Base-by-base conservation (phyloP, 1,140 invertebrate species). In the Diorhabda sublineata region DNA sequence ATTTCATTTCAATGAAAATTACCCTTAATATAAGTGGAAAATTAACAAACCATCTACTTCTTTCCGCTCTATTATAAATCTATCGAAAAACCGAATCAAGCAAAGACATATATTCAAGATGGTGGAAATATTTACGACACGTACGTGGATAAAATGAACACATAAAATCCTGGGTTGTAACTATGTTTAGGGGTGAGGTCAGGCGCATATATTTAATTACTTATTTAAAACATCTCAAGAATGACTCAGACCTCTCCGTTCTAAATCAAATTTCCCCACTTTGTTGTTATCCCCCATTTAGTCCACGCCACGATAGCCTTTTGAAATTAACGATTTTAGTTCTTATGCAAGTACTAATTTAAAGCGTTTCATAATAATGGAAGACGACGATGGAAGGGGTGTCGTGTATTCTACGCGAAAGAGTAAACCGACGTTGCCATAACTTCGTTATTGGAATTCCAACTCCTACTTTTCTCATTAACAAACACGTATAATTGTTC, bases 211-310 rank as follows among this genome's bases (percentile, higher is more conserved):
- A 62, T 62, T 62, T 44, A 5, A 62, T 62, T 62, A 43, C 61
- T 45, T 44, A 62, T 62, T 62, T 45, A 45, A 43, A 44, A 62
- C n/a, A n/a, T 62, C n/a, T 59, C 44, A 44, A 42, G 44, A 44
- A 62, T 62, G 61, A 62, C 42, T 62, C 61, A 62, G 42, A 62
- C 11, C 61, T 44, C 61, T 26, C 26, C 5, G 61, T 44, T 62
- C 61, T 43, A 62, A 62, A 62, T 62, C 61, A 62, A 45, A 62
- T 62, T 62, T 62, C 61, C 61, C 61, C 61, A 62, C 61, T 9
- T 41, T 43, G 43, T 44, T 44, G 44, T 43, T n/a, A 26, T 26
- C 47, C n/a, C 47, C 47, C 47, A 52, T 52, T n/a, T n/a, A 52
- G 47, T 52, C 47, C n/a, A n/a, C n/a, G 47, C 47, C 47, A 52